Evolutionary conservation across 2,888 invertebrate species (phyloP).

Genomic region (Protophormia terraenovae): DNA sequence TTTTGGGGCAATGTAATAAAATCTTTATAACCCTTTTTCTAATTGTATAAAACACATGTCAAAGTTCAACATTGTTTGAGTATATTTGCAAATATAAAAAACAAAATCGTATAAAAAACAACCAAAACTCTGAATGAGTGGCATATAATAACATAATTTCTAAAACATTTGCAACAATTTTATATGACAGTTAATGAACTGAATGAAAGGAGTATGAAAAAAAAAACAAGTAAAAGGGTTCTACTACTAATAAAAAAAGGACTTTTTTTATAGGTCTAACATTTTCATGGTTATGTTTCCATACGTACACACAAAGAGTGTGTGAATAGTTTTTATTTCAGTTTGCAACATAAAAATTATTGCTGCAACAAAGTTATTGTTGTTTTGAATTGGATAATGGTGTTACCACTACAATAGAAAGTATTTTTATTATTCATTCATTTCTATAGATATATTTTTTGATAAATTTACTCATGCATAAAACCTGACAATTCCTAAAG

Average conservation of each 20-base stretch:
- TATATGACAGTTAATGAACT: constrained; percentile 53
- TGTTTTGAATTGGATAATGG: constrained; percentile 23
- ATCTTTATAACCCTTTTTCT: neutral
- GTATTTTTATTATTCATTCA: neutral
- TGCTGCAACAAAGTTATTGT: constrained; percentile 19
- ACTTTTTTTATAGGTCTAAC: constrained; percentile 25
- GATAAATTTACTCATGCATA: constrained; percentile 57
- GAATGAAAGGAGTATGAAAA: neutral
- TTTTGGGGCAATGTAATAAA: neutral
- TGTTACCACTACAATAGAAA: constrained; percentile 45
- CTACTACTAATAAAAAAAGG: constrained; percentile 29
- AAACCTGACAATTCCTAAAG: constrained; percentile 58
- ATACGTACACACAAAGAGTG: neutral
- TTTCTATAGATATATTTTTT: constrained; percentile 17
- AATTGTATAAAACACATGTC: constrained; percentile 33
- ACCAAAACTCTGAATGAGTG: neutral
- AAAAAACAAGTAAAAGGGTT: constrained; percentile 23
- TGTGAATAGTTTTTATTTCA: constrained; percentile 47
- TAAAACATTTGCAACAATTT: constrained; percentile 50
- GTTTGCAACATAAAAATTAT: constrained; percentile 35
- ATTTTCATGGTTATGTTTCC: constrained; percentile 1
- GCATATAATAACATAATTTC: constrained; percentile 52
- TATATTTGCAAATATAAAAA: constrained; percentile 40
- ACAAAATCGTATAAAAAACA: neutral
- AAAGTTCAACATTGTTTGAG: constrained; percentile 57